Evolutionary conservation across 2,113 vertebrate genomes (phyloP).

Genomic region (Nycticorax nycticorax): DNA sequence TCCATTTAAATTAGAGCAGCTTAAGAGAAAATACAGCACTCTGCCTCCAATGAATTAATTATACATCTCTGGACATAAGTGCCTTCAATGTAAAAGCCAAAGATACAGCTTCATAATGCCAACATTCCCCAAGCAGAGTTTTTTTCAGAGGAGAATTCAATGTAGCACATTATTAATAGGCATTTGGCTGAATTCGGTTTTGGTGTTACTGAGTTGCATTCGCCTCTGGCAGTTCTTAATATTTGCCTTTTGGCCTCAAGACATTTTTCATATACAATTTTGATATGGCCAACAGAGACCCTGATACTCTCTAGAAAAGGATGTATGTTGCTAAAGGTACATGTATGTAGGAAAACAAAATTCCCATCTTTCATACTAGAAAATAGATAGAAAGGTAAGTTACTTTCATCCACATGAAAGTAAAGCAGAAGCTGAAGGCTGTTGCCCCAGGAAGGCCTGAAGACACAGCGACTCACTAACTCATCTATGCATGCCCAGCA

Average conservation of each 20-base stretch:
- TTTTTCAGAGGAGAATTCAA: neutral
- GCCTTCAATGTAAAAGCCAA: conserved; percentile 18
- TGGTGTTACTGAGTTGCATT: neutral
- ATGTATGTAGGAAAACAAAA: neutral
- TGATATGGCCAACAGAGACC: neutral
- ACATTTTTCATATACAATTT: neutral
- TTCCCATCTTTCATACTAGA: neutral
- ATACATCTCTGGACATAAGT: conserved; percentile 3
- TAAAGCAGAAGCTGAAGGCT: neutral
- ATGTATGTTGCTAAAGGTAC: neutral
- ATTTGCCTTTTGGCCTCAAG: neutral
- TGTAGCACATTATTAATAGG: neutral
- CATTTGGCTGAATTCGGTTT: neutral
- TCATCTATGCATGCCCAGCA: neutral
- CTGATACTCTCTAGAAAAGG: neutral
- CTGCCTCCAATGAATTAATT: conserved; percentile 30
- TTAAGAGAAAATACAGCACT: conserved; percentile 38
- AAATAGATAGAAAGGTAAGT: neutral
- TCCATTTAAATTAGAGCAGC: conserved; percentile 55
- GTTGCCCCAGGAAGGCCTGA: neutral
- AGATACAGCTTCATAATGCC: conserved; percentile 6
- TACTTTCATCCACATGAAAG: neutral
- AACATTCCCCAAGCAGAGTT: neutral
- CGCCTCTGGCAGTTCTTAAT: neutral
- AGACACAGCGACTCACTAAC: accelerated